These are phyloP conservation scores for Trichacis sp. DNA, from an alignment of 2,888 invertebrate genomes.

Conservation along the genomic window DNA sequence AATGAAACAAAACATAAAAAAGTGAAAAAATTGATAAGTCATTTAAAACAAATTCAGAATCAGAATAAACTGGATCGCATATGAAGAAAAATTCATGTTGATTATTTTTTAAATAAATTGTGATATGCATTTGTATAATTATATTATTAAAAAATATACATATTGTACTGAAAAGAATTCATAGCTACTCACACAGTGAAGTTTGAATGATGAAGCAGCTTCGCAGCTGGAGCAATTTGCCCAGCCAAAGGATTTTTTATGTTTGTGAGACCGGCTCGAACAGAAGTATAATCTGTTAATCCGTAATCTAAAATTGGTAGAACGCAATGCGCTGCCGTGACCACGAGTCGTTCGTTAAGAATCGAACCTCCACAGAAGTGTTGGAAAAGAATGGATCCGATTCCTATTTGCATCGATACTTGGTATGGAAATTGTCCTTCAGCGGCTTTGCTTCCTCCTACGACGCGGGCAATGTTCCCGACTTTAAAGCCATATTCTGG, in stretches of 20 bases:
- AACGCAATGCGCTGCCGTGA: constrained; percentile 34
- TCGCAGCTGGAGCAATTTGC: background rate
- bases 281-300: background rate
- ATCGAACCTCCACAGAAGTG: constrained; percentile 29
- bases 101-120: too few relatives aligned
- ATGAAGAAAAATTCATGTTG: too few relatives aligned
- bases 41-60: too few relatives aligned
- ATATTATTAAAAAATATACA: too few relatives aligned
- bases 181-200: constrained; percentile 24
- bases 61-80: too few relatives aligned
- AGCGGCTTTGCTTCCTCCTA: background rate
- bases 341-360: constrained; percentile 23
- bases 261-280: constrained; percentile 28
- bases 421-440: constrained; percentile 19
- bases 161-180: too few relatives aligned
- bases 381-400: background rate
- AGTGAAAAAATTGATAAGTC: too few relatives aligned
- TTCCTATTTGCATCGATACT: constrained; percentile 7
- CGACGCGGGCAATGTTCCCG: background rate
- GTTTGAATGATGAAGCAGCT: constrained; percentile 15
- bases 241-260: constrained; percentile 1
- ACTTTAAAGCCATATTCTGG: constrained; percentile 2
- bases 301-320: constrained; percentile 12
- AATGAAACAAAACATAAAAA: too few relatives aligned
- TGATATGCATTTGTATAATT: too few relatives aligned